Evolutionary conservation across 2,797 vertebrate species (phyloP), one percentile per base, ranked within the genome.

Genomic region (Ficedula albicollis): DNA sequence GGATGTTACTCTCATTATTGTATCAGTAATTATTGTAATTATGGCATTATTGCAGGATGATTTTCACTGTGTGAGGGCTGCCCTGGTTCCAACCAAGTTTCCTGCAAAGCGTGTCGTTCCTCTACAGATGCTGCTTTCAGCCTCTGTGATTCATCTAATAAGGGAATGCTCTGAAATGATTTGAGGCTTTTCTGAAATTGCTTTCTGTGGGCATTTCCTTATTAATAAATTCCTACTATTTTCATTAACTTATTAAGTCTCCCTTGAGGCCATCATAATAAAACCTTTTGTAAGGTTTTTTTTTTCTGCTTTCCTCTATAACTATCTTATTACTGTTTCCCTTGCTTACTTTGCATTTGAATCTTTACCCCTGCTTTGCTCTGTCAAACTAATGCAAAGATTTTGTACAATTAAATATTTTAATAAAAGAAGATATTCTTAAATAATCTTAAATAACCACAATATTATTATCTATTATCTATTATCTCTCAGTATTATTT

Each of bases 21-120:
- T 51, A 27, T 83, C 80, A 15, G 9, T 32, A 10, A 43, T 19
- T 43, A 43, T 19, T 18, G 99, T 99, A 94, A 98, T 97, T 83
- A 51, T 27, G 39, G 25, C 54, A 27, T 80, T 80, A 14, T 9
- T n/a, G 10, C 55, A 22, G 56, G 29, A 8, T 51, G 23, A 34
- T 68, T 89, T 55, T 27, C 12, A 10, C 10, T 73, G 39, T 41
- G 19, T 48, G 55, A 38, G 26, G 36, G 4, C 63, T 72, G 51
- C 26, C 19, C 4, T 49, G 38, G 12, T 52, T 93, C 62, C 76
- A 38, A 2, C 29, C 60, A 75, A 79, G 38, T n/a, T 23, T 43
- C 30, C 30, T 91, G 30, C 56, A 74, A 58, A 75, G 29, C 2
- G 2, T 16, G 3, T 34, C 56, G 9, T 39, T 69, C 60, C 30